These are phyloP conservation scores for Zosterops lateralis DNA, from an alignment of 2,113 vertebrate species.

Conservation along the genomic window DNA sequence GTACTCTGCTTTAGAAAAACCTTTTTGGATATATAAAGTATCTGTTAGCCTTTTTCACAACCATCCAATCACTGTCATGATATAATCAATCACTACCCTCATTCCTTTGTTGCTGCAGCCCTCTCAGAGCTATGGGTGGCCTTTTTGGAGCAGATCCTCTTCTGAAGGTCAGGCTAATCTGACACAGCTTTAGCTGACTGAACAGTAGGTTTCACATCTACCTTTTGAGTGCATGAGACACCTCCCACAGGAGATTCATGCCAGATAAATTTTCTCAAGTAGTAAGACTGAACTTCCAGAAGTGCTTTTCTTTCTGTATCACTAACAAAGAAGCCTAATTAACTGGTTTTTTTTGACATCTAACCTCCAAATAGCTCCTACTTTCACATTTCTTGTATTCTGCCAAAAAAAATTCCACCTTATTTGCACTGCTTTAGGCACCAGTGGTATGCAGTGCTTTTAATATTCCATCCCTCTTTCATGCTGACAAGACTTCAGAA, in stretches of 20 bases:
- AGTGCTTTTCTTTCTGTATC: background rate
- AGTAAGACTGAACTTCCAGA: background rate
- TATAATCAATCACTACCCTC: background rate
- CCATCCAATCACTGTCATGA: background rate
- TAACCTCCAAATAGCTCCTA: background rate
- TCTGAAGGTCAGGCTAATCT: too few species aligned
- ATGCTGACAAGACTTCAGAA: background rate
- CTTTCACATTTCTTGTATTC: background rate
- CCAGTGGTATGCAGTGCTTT: background rate
- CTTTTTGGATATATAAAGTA: background rate
- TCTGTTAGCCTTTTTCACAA: background rate
- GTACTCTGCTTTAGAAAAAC: background rate
- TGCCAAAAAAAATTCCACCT: background rate
- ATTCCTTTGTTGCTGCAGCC: background rate
- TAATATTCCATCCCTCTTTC: background rate
- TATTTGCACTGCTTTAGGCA: background rate
- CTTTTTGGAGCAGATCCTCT: background rate
- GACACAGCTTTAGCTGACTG: too few species aligned
- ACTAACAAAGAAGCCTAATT: background rate
- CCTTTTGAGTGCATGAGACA: background rate
- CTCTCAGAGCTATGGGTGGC: background rate
- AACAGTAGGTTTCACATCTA: too few species aligned
- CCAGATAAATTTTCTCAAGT: background rate
- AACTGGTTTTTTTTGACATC: background rate
- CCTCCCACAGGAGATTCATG: background rate